phyloP scores from a whole-genome alignment of 1,140 invertebrate genomes.

The Prorops nasuta region DNA sequence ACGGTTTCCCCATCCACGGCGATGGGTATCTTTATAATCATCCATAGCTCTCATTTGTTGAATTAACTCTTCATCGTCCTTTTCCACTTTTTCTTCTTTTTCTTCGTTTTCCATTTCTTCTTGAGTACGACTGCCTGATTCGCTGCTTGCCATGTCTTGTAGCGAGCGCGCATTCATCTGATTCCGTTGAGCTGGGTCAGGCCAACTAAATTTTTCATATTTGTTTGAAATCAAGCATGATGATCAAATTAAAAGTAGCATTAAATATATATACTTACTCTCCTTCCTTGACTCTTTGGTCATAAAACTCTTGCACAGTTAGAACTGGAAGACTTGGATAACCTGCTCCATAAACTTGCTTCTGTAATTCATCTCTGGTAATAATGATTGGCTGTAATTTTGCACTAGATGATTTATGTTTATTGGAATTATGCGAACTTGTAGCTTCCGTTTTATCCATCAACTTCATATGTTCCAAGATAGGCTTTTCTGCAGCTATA shows the following conservation, averaged over 20 bases:
- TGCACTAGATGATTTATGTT: conserved; percentile 43
- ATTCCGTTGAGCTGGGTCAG: conserved; percentile 35
- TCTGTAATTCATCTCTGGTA: conserved; percentile 84
- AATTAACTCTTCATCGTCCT: conserved; percentile 75
- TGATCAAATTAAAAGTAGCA: not conserved
- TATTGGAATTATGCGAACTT: conserved; percentile 38
- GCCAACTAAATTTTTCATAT: conserved; percentile 35
- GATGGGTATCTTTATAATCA: conserved; percentile 90
- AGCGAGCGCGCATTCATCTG: conserved; percentile 29
- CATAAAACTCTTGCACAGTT: conserved; percentile 95
- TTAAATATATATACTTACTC: conserved; percentile 59
- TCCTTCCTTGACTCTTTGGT: conserved; percentile 80
- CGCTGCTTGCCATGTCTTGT: conserved; percentile 29
- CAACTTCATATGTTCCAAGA: conserved; percentile 69
- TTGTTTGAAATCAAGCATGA: not conserved
- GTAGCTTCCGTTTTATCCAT: conserved; percentile 22
- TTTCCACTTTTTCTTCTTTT: conserved; percentile 64
- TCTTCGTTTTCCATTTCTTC: conserved; percentile 37
- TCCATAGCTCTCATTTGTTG: conserved; percentile 73
- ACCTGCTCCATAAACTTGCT: conserved; percentile 89
- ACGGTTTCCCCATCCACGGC: conserved; percentile 85
- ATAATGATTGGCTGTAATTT: conserved; percentile 90
- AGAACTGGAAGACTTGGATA: conserved; percentile 91
- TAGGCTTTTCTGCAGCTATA: conserved; percentile 69
- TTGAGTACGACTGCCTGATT: conserved; percentile 4